Conservation (phyloP, 2,113 vertebrate genomes). For the Sturnus vulgaris region DNA sequence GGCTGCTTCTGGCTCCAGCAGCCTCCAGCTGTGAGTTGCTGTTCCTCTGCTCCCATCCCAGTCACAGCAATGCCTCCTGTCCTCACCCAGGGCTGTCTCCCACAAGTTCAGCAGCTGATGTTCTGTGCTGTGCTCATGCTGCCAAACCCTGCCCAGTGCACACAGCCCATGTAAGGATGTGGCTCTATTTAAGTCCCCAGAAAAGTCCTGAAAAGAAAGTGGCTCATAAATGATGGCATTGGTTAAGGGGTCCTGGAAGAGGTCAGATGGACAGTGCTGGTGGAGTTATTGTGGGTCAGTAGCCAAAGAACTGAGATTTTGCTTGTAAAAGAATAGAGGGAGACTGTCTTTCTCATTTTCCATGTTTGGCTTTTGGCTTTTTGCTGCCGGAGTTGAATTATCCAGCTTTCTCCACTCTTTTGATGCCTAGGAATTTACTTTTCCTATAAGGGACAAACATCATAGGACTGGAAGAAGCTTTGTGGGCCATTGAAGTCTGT, state of each 20-base stretch:
- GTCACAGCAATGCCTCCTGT: not conserved
- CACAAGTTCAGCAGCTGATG: not conserved
- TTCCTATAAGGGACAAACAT: not conserved
- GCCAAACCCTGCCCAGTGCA: not conserved
- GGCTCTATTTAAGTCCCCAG: not conserved
- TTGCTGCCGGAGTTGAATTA: not conserved
- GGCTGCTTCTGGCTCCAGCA: not conserved
- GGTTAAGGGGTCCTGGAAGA: not conserved
- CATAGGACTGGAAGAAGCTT: not conserved
- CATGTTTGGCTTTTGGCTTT: not conserved
- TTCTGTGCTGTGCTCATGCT: accelerated
- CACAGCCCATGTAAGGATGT: accelerated
- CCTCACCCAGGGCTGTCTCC: not conserved
- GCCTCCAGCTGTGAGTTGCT: not conserved
- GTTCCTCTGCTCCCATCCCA: not conserved
- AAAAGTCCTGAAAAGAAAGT: not conserved
- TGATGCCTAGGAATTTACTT: not conserved
- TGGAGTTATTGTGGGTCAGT: not conserved
- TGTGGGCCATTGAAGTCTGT: not conserved
- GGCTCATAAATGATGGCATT: not conserved
- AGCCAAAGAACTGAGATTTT: not conserved
- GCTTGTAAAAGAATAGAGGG: not conserved
- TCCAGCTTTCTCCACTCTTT: not conserved
- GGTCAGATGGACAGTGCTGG: not conserved
- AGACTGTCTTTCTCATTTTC: not conserved